Evolutionary conservation across 2,888 invertebrate species (phyloP).

Genomic region (Dioctria linearis): DNA sequence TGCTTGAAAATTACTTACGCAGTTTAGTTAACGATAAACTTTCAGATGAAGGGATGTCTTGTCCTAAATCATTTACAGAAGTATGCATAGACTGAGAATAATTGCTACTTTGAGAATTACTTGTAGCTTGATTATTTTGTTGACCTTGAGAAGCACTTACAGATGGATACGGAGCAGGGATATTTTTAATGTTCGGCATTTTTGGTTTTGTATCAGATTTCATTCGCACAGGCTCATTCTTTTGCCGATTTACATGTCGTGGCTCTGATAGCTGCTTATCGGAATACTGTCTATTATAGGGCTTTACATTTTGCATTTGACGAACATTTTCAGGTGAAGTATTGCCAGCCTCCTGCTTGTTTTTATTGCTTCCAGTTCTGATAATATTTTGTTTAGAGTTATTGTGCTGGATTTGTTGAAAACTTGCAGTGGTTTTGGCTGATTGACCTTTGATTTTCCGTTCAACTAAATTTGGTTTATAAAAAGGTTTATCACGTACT

Average conservation of each 20-base stretch:
- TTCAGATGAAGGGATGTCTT: background rate
- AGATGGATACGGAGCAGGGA: conserved; percentile 62
- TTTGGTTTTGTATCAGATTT: conserved; percentile 33
- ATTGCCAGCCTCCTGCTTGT: background rate
- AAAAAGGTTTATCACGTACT: conserved; percentile 61
- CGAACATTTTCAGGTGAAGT: conserved; percentile 14
- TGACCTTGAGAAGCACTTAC: conserved; percentile 42
- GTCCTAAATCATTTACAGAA: background rate
- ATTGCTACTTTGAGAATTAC: background rate
- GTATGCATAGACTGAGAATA: background rate
- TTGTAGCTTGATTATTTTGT: background rate
- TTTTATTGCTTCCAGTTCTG: background rate
- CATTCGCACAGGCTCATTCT: background rate
- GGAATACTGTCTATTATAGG: conserved; percentile 51
- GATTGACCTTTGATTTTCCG: conserved; percentile 66
- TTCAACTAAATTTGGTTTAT: conserved; percentile 63
- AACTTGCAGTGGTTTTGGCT: conserved; percentile 25
- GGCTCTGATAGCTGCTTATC: conserved; percentile 44
- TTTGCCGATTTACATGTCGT: conserved; percentile 10
- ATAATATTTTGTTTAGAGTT: background rate
- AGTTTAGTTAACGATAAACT: background rate
- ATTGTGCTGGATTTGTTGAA: conserved; percentile 24
- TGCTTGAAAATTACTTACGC: conserved; percentile 1
- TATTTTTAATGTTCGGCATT: conserved; percentile 61
- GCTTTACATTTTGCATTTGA: conserved; percentile 55